phyloP scores from a whole-genome alignment of 2,888 invertebrate species.

The Tipula helvola region DNA sequence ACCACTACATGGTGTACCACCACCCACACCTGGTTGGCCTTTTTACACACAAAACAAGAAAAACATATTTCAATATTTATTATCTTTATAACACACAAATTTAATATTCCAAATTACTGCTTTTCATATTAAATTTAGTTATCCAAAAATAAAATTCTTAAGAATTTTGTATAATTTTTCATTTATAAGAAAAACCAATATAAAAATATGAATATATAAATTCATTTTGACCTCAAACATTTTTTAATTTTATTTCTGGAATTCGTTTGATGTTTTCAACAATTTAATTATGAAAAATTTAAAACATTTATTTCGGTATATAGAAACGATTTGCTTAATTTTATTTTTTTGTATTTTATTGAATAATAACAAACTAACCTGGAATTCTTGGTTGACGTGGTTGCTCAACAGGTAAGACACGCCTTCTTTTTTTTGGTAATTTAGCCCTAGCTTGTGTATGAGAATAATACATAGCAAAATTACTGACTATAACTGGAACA shows the following conservation, averaged over 20 bases:
- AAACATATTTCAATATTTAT: background rate
- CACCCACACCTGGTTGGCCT: constrained; percentile 33
- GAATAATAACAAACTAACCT: constrained; percentile 20
- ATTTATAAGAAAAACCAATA: background rate
- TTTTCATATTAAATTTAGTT: background rate
- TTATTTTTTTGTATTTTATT: background rate
- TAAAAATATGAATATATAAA: background rate
- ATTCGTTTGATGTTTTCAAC: background rate
- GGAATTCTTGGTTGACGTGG: constrained; percentile 49
- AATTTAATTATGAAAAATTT: background rate
- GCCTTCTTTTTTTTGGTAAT: constrained; percentile 93
- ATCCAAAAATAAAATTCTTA: background rate
- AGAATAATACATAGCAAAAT: constrained; percentile 95
- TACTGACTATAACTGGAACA: constrained; percentile 98
- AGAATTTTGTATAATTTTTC: background rate
- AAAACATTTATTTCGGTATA: background rate
- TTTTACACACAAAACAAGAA: background rate
- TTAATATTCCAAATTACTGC: background rate
- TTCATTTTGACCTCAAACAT: background rate
- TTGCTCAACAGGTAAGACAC: constrained; percentile 93
- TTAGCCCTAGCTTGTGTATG: constrained; percentile 96
- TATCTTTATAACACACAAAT: background rate
- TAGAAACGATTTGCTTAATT: too few species aligned
- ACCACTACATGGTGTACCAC: constrained; percentile 35
- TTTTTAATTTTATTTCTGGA: background rate